Base-by-base conservation (phyloP, 1,140 invertebrate genomes). In the Saccostrea glomerata region DNA sequence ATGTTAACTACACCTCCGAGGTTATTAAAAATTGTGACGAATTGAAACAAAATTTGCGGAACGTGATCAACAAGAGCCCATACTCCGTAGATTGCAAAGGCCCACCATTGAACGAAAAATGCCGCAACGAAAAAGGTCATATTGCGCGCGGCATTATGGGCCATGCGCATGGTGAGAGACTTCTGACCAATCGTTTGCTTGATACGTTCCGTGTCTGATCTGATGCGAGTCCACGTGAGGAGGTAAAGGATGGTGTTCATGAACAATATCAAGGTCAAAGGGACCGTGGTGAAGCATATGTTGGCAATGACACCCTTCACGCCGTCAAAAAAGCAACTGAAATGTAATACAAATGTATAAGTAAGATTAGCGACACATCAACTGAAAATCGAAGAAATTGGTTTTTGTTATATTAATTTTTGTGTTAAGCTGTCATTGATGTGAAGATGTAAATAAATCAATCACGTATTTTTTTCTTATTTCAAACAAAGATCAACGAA, bases 1-100 rank as follows among this genome's bases (percentile, higher is more conserved):
- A 95, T 93, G 90, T 94, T 94, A 91, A 95, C 94, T 23, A 87
- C 66, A 12, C 40, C 86, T 13, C 60, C 55, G 17, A 89, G 56
- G 30, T 83, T 87, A 15, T 77, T 87, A 60, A 89, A 89, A 13
- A 86, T 87, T 15, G 86, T 89, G 20, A 89, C 89, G 9, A 89
- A 87, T 11, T 87, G 82, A 30, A 85, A 89, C 70, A 89, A 25
- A 60, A 85, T 17, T 82, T 82, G 86, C 47, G 89, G 86, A 12
- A 89, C 86, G 17, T 47, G n/a, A 54, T 60, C 66, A 23, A 88
- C 54, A 11, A 88, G 55, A 40, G 85, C 84, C 87, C 87, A 88
- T 5, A 86, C 40, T n/a, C 87, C 87, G 23, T 85, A 89, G 11
- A 77, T 63, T 9, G 82, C 85, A 17, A 86, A 66, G 36, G 87